phyloP scores from a whole-genome alignment of 30 jellyfish, hydroid and myxozoan species.

The Nemopilema nomurai region DNA sequence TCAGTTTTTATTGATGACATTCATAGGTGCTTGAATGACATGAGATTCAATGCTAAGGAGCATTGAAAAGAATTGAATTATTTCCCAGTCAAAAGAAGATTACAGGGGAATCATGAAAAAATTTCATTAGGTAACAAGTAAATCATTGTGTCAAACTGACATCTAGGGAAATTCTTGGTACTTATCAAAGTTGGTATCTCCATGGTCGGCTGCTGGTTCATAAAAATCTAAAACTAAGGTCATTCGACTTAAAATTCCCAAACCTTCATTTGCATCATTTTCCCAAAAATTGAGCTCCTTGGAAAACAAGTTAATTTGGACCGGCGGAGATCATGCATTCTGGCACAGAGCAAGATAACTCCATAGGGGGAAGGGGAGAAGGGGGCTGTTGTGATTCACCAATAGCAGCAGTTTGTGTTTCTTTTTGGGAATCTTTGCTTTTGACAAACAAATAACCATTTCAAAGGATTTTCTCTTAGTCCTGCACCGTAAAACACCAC shows the following conservation, averaged over 20 bases:
- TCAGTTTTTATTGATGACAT: not conserved
- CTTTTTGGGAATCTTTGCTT: no score
- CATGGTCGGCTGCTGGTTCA: not conserved
- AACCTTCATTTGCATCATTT: not conserved
- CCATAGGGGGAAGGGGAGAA: no score
- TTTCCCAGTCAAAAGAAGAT: not conserved
- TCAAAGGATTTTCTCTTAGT: no score
- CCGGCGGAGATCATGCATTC: no score
- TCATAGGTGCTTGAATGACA: not conserved
- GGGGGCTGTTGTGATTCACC: no score
- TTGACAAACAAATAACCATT: no score
- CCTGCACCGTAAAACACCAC: no score
- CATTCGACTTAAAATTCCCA: not conserved
- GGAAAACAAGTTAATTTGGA: not conserved
- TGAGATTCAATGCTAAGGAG: not conserved
- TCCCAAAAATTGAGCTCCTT: not conserved
- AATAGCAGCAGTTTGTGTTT: no score
- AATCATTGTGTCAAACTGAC: not conserved
- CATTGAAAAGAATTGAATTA: not conserved
- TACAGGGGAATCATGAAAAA: not conserved
- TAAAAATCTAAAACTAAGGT: not conserved
- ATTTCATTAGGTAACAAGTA: not conserved
- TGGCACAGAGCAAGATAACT: no score
- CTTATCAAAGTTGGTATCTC: not conserved
- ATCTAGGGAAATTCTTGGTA: not conserved